phyloP scores from a whole-genome alignment of 2,113 vertebrate species.

The Myotis davidii region DNA sequence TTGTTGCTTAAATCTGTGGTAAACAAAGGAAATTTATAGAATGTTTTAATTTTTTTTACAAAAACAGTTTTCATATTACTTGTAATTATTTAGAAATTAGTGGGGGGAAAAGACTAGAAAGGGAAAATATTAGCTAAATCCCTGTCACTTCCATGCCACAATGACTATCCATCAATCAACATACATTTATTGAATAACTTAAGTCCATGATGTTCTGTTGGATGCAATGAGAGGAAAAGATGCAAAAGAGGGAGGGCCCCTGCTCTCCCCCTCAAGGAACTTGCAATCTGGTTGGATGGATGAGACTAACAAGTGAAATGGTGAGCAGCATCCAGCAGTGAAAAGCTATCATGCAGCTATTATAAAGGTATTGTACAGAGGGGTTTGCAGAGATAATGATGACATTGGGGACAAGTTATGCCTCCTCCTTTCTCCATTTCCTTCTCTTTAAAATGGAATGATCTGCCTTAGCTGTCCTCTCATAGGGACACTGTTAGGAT shows the following conservation, averaged over 20 bases:
- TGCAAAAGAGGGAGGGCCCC: background rate
- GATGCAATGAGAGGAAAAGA: background rate
- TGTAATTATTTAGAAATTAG: background rate
- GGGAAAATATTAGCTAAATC: background rate
- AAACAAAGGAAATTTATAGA: background rate
- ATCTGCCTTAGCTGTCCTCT: conserved; percentile 52
- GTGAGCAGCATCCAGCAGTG: background rate
- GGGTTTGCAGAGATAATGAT: background rate
- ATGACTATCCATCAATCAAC: background rate
- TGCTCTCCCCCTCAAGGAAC: background rate
- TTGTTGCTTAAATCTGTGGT: background rate
- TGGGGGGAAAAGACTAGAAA: background rate
- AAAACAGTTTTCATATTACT: conserved; percentile 16
- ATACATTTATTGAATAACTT: background rate
- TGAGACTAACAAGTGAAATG: background rate
- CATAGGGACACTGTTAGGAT: conserved; percentile 57
- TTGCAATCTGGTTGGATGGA: background rate
- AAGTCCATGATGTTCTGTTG: background rate
- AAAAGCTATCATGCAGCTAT: background rate
- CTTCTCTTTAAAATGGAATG: conserved; percentile 61
- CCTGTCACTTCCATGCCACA: background rate
- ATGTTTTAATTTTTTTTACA: background rate
- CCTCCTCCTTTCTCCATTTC: conserved; percentile 54
- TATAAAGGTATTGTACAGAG: background rate
- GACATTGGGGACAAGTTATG: background rate